A percentile compares a stretch with the other conserved stretches of the same genome.
Conservation (phyloP, 2,888 invertebrate species). For the Vesta saturnalis region DNA sequence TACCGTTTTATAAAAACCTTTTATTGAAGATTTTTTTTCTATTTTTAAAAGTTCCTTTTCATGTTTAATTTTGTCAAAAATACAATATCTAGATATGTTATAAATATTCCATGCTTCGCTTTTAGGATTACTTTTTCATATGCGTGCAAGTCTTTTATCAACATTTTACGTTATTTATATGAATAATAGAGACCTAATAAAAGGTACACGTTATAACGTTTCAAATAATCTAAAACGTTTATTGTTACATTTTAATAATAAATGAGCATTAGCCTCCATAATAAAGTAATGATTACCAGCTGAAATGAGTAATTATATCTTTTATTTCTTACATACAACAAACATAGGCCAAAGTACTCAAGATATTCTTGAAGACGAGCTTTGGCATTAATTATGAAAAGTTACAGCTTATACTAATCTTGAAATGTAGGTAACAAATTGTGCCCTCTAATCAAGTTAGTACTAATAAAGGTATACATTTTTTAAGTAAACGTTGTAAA, state of each 20-base stretch:
- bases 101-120: too few relatives aligned
- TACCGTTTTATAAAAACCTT: too few relatives aligned
- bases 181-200: too few relatives aligned
- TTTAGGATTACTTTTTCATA: too few relatives aligned
- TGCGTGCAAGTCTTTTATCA: too few relatives aligned
- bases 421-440: conserved; percentile 9
- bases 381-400: conserved; percentile 3
- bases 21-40: too few relatives aligned
- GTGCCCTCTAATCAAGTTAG: conserved; percentile 18
- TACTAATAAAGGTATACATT: conserved; percentile 25
- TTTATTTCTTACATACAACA: not conserved
- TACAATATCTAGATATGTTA: too few relatives aligned
- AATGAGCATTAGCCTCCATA: not conserved
- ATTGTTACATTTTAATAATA: not conserved
- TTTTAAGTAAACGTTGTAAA: conserved; percentile 18
- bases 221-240: not conserved
- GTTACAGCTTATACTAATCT: conserved; percentile 2
- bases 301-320: not conserved
- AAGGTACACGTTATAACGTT: too few relatives aligned
- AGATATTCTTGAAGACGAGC: not conserved
- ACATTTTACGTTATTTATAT: too few relatives aligned
- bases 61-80: too few relatives aligned
- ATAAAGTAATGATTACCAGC: not conserved
- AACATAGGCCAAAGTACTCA: not conserved
- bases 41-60: too few relatives aligned